Evolutionary conservation across 2,113 vertebrate species (phyloP), one percentile per base, ranked within the genome.

Genomic region (Rhombomys opimus): DNA sequence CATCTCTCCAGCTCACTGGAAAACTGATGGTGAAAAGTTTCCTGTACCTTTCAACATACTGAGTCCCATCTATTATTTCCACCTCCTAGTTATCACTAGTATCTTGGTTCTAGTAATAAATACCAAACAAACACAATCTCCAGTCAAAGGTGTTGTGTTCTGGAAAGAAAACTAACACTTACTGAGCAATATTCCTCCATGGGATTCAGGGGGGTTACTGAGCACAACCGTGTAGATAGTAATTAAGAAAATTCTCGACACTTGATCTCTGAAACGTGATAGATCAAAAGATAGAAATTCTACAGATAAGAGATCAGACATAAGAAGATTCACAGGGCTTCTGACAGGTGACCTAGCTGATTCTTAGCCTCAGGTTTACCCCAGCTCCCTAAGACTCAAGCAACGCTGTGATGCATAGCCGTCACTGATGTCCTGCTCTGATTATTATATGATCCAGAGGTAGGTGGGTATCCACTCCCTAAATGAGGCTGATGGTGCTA

Each of bases 401-500:
- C 25, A 41, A 17, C 23, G 11, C 20, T 70, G 6, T 35, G 1
- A 27, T 50, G 10, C 18, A 41, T 14, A 68, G 65, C 2, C 7
- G 61, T 50, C 13, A 30, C 5, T 10, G 9, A 0, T 81, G 10
- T 20, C 54, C 13, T 41, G 35, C 23, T 46, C 54, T 57, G 11
- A 52, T 70, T 65, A 73, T 9, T 54, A 13, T 1, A 8, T 4
- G 6, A 12, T 11, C 46, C 77, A 35, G 13, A 86, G 13, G 6
- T 25, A 89, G 30, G 38, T 50, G 27, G 81, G 35, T 13, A 65
- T 13, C 8, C 2, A 61, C 0, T 0, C 1, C 23, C 5, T 23
- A 0, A 2, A 8, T 1, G 2, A 73, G 25, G 0, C 8, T 90
- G 8, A 4, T 32, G 54, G 17, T 85, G 59, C 25, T 30, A 22